Evolutionary conservation across 2,888 invertebrate species (phyloP), one percentile per base, ranked within the genome.

Genomic region (Nineta flava): DNA sequence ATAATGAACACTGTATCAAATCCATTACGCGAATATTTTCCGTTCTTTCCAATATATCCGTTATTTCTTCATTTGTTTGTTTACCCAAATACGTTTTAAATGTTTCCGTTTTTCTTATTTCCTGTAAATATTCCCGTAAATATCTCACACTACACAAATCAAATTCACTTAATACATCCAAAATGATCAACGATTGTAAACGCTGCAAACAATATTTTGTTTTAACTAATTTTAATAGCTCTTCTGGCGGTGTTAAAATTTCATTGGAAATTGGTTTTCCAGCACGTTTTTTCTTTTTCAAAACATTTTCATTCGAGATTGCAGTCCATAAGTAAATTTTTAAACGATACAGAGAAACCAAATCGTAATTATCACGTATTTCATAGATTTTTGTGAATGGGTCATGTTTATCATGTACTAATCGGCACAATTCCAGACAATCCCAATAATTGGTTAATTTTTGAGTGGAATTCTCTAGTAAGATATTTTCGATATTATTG

Each of bases 301-400:
- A 13, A 38, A 38, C 38, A 38, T n/a, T 38, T 6, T 38, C 38
- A n/a, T n/a, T 13, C 4, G 15, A 15, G n/a, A 38, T 15, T 38
- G 38, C n/a, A 5, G 12, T 21, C 44, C 44, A 44, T 17, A 17
- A 44, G 9, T 44, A 44, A 44, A 44, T 21, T 44, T 44, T 44
- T 13, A 44, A 21, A 3, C 19, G n/a, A 44, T 44, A 44, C 44
- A 44, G 21, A 2, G 44, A 26, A 44, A 44, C 26, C 10, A n/a
- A 26, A 44, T 44, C 44, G 13, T 44, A 44, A 21, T 10, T 17
- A 10, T 44, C 21, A 12, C 15, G 13, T 17, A 5, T 9, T 26
- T 26, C 44, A 26, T 10, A 13, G 13, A 44, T 21, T 17, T 44
- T n/a, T 21, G 44, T 44, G 1, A 13, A 10, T 9, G 19, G 10